These are phyloP conservation scores for Acrossocheilus fasciatus DNA, from an alignment of 2,797 vertebrate species.

Conservation along the genomic window DNA sequence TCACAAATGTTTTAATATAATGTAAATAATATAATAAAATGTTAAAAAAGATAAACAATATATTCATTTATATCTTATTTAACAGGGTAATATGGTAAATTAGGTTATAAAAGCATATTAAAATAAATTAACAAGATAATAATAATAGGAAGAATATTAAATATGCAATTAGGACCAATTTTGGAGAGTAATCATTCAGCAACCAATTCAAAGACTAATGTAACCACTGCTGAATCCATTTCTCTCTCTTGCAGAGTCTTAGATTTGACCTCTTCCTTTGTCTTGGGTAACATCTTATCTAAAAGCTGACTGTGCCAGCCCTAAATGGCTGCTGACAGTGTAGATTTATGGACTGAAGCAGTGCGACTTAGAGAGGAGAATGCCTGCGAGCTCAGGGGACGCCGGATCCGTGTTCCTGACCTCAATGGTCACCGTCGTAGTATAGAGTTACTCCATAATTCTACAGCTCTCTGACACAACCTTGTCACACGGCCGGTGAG, in stretches of 20 bases:
- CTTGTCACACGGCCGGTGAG: slow-evolving; percentile 46
- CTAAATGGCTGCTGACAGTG: slow-evolving; percentile 48
- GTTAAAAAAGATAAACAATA: not conserved
- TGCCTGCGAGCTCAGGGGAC: slow-evolving; percentile 45
- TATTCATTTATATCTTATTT: not conserved
- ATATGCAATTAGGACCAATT: not conserved
- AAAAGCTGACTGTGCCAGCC: slow-evolving; percentile 36
- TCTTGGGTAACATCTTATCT: slow-evolving; percentile 49
- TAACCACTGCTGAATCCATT: not conserved
- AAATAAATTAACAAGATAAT: not conserved
- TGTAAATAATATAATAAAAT: not conserved
- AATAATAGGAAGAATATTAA: not conserved
- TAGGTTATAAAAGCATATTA: not conserved
- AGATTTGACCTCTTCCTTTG: slow-evolving; percentile 14
- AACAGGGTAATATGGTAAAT: not conserved
- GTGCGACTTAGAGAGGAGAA: slow-evolving; percentile 27
- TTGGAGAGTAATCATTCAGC: not conserved
- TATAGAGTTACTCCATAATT: slow-evolving; percentile 58
- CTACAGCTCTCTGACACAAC: slow-evolving; percentile 47
- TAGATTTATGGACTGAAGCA: slow-evolving; percentile 48
- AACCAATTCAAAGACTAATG: not conserved
- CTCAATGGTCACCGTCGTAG: slow-evolving; percentile 44
- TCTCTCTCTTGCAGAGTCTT: not conserved
- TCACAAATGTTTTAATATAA: not conserved
- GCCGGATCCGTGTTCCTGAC: slow-evolving; percentile 48